Base-by-base conservation (phyloP, 2,113 vertebrate species). In the Nycticebus coucang region DNA sequence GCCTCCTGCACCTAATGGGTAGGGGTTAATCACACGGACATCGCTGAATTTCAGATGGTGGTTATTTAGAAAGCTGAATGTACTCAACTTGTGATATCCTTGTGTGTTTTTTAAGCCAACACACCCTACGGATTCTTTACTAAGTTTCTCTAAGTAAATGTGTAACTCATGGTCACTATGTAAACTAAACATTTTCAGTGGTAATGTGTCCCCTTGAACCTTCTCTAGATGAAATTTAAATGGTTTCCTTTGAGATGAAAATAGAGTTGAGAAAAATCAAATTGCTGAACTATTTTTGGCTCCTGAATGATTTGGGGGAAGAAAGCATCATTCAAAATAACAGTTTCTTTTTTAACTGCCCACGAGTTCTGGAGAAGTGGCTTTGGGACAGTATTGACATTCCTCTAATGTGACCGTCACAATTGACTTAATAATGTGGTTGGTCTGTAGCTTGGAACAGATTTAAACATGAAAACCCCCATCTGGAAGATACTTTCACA, bases 181-280 rank as follows among this genome's bases (percentile, higher is more conserved):
- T 96, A 97, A 96, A 96, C 11, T 37, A 84, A 97, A 6, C 96
- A 89, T 97, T 98, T 98, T 96, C 95, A 69, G 96, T 90, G 95
- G 68, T 68, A 35, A 85, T 93, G n/a, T 83, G 21, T 50, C 89
- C 94, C 92, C 96, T 97, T 91, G 92, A 89, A 77, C 28, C 0
- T 96, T 95, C 93, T 97, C 19, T 0, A 78, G 94, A 62, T 91
- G 96, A 98, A 97, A 95, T 96, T 95, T 96, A 97, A 98, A 93
- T 94, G 93, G 97, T 95, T 98, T 98, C 91, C 93, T 98, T 95
- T 97, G 97, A 98, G 97, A 97, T 93, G 88, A 96, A 97, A 98
- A 97, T 94, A 97, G 59, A 69, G 3, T 1, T 77, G 13, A 97
- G 95, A 94, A 97, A 97, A 98, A 94, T 95, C 93, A 97, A 3